Conservation (phyloP, 2,888 invertebrate species). For the Limulus polyphemus region DNA sequence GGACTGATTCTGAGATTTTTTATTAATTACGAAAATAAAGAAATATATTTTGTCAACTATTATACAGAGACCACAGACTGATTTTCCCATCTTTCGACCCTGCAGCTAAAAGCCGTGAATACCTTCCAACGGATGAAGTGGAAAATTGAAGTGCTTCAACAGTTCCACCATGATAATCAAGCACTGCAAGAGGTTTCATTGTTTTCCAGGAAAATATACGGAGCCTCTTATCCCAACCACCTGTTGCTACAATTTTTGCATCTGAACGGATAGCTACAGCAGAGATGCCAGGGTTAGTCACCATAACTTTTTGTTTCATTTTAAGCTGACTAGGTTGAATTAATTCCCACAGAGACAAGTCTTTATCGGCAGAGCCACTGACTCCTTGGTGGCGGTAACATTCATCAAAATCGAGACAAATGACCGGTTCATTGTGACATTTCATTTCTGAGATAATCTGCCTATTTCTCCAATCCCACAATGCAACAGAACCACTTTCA, state of each 20-base stretch:
- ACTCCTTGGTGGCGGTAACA: slow-evolving; percentile 10
- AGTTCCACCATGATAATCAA: slow-evolving; percentile 22
- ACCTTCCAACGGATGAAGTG: slow-evolving; percentile 6
- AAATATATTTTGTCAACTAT: too few species aligned
- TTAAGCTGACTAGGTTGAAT: slow-evolving; percentile 3
- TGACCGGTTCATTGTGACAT: slow-evolving; percentile 12
- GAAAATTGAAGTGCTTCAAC: slow-evolving; percentile 20
- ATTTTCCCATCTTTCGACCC: slow-evolving; percentile 20
- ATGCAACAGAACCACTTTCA: slow-evolving; percentile 19
- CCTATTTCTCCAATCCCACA: slow-evolving; percentile 8
- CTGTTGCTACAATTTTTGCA: slow-evolving; percentile 24
- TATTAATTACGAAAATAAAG: too few species aligned
- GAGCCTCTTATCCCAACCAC: slow-evolving; percentile 25
- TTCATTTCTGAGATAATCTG: slow-evolving; percentile 7
- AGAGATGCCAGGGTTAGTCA: slow-evolving; percentile 23
- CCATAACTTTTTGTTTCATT: slow-evolving; percentile 2
- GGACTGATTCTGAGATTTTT: too few species aligned
- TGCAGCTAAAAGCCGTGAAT: slow-evolving; percentile 14
- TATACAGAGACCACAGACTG: slow-evolving; percentile 14
- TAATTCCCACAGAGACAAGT: slow-evolving; percentile 12
- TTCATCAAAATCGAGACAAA: slow-evolving; percentile 19
- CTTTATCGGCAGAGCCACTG: slow-evolving; percentile 17
- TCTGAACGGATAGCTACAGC: slow-evolving; percentile 24
- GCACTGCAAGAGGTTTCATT: slow-evolving; percentile 25
- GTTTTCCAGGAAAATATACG: slow-evolving; percentile 27